These are phyloP conservation scores for Biston betularia DNA, from an alignment of 2,888 invertebrate genomes.

Conservation along the genomic window DNA sequence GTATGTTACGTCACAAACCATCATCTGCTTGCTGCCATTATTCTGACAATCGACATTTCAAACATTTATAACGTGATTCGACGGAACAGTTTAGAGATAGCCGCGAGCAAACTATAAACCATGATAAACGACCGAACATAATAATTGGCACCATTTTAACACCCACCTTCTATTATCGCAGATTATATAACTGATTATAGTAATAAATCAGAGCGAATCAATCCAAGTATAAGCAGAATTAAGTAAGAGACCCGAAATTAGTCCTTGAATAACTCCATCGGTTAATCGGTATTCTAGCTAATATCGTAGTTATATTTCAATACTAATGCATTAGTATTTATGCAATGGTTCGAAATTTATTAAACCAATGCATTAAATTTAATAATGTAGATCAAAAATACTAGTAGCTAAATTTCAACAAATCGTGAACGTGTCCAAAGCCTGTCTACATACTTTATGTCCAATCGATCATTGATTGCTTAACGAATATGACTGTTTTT, in stretches of 20 bases:
- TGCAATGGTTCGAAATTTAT: neutral
- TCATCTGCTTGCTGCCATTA: conserved; percentile 13
- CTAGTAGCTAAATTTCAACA: conserved; percentile 25
- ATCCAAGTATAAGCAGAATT: conserved; percentile 10
- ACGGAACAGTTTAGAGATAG: conserved; percentile 28
- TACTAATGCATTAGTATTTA: conserved; percentile 2
- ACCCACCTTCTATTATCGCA: conserved; percentile 30
- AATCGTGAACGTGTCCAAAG: conserved; percentile 27
- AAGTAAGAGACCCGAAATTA: conserved; percentile 17
- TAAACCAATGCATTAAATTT: neutral
- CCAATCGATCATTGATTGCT: conserved; percentile 34
- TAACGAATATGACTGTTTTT: conserved; percentile 37
- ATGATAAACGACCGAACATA: conserved; percentile 33
- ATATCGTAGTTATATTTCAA: conserved; percentile 1
- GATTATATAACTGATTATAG: conserved; percentile 32
- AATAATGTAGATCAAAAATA: neutral
- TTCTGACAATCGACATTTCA: conserved; percentile 19
- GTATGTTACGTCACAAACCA: neutral
- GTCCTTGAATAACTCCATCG: conserved; percentile 26
- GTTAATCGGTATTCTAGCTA: conserved; percentile 20
- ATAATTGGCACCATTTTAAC: conserved; percentile 37
- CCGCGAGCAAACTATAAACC: conserved; percentile 26
- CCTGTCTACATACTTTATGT: conserved; percentile 21
- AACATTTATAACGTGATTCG: conserved; percentile 25
- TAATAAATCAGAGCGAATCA: conserved; percentile 24